A percentile compares a stretch with the other conserved stretches of the same genome.
Conservation (phyloP, 1,140 invertebrate species). For the Neuroterus valhalla region DNA sequence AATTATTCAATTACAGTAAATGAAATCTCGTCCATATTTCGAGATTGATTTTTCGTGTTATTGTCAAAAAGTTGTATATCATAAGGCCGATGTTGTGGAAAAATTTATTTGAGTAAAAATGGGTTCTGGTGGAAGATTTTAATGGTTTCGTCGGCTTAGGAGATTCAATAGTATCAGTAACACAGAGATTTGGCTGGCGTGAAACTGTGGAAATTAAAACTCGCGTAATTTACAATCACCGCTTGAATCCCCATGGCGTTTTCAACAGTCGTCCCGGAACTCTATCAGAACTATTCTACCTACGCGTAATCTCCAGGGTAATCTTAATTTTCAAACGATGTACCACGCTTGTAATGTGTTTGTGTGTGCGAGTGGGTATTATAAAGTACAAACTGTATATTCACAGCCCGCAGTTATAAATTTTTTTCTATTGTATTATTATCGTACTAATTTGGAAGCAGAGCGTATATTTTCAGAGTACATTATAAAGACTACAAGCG, state of each 20-base stretch:
- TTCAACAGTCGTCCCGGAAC: conserved; percentile 20
- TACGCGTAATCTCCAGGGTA: conserved; percentile 24
- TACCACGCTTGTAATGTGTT: conserved; percentile 10
- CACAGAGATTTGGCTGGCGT: not conserved
- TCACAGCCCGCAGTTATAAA: not conserved
- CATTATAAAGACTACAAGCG: not conserved
- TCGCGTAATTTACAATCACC: conserved; percentile 15
- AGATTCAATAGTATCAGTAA: not conserved
- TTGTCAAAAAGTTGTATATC: too few relatives aligned
- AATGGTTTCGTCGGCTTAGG: too few relatives aligned
- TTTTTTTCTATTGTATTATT: not conserved
- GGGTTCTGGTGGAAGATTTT: too few relatives aligned
- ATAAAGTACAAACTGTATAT: not conserved
- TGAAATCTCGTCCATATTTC: too few relatives aligned
- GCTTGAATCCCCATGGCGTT: conserved; percentile 27
- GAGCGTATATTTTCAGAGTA: not conserved
- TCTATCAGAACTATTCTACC: conserved; percentile 27
- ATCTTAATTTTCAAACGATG: conserved; percentile 24
- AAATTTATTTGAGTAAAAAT: too few relatives aligned
- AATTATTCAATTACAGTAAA: too few relatives aligned
- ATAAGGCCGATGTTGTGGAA: too few relatives aligned
- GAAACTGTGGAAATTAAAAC: conserved; percentile 16
- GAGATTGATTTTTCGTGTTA: too few relatives aligned
- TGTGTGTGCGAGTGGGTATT: too few relatives aligned
- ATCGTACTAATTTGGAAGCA: not conserved